phyloP scores from a whole-genome alignment of 1,140 invertebrate species.

The Monomorium pharaonis region DNA sequence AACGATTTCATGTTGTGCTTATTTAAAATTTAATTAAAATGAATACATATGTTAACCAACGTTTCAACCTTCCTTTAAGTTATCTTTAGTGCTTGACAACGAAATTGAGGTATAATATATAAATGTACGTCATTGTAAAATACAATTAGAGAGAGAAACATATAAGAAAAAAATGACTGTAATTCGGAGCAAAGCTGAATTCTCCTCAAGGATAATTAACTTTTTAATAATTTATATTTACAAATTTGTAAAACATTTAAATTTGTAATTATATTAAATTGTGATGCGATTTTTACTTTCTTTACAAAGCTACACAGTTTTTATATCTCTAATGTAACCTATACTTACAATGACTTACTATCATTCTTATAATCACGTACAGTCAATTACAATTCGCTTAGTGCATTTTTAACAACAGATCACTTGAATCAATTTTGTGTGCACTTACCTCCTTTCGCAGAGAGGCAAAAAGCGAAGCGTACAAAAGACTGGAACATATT shows the following conservation, averaged over 20 bases:
- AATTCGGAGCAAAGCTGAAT: too few species aligned
- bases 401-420: neutral
- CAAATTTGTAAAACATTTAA: neutral
- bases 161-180: too few species aligned
- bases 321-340: neutral
- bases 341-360: neutral
- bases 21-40: too few species aligned
- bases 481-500: slow-evolving; percentile 25
- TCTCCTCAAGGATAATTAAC: too few species aligned
- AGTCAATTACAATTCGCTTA: neutral
- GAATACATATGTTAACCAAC: too few species aligned
- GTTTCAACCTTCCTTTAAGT: too few species aligned
- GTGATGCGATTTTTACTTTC: neutral
- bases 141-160: too few species aligned
- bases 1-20: too few species aligned
- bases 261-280: neutral
- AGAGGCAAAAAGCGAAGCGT: neutral
- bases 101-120: too few species aligned
- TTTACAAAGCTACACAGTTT: neutral
- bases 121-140: too few species aligned
- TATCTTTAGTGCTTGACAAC: too few species aligned
- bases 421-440: slow-evolving; percentile 34
- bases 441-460: neutral
- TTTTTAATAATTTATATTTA: neutral
- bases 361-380: neutral